These are phyloP conservation scores for Drosophila pachea DNA, from an alignment of 1,140 invertebrate genomes.

Conservation along the genomic window DNA sequence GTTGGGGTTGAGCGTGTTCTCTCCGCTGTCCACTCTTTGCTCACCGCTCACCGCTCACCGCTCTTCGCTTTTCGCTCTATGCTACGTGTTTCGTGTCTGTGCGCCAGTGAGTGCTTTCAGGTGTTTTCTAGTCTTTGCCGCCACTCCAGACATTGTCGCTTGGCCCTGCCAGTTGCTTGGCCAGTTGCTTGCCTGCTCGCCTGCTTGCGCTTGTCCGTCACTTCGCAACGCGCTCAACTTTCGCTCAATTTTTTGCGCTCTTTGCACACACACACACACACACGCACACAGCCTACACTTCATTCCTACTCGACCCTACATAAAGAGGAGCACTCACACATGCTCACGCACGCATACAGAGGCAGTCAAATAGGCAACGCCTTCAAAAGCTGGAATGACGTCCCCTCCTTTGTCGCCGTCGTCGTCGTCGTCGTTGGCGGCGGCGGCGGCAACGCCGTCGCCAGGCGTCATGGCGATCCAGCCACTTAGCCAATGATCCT, in stretches of 20 bases:
- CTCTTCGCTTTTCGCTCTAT: not conserved
- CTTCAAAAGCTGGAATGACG: slow-evolving; percentile 58
- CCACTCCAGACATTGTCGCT: slow-evolving; percentile 39
- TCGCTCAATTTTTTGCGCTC: slow-evolving; percentile 64
- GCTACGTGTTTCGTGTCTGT: slow-evolving; percentile 12
- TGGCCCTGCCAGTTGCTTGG: slow-evolving; percentile 30
- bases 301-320: slow-evolving; percentile 10
- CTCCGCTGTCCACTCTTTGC: not conserved
- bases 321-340: slow-evolving; percentile 27
- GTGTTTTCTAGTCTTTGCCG: slow-evolving; percentile 51
- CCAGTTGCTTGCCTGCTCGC: slow-evolving; percentile 12
- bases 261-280: slow-evolving; percentile 52
- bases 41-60: too few species aligned
- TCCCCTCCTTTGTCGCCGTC: not conserved
- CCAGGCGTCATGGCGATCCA: slow-evolving; percentile 51
- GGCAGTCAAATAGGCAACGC: slow-evolving; percentile 60
- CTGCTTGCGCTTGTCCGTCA: slow-evolving; percentile 34
- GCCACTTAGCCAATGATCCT: slow-evolving; percentile 73
- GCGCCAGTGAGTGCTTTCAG: slow-evolving; percentile 46
- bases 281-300: slow-evolving; percentile 8
- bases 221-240: slow-evolving; percentile 54
- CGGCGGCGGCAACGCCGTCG: slow-evolving; percentile 7
- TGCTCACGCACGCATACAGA: slow-evolving; percentile 31
- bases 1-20: slow-evolving; percentile 33
- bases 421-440: slow-evolving; percentile 22